phyloP scores from a whole-genome alignment of 2,888 invertebrate genomes.

The Caenorhabditis wallacei region DNA sequence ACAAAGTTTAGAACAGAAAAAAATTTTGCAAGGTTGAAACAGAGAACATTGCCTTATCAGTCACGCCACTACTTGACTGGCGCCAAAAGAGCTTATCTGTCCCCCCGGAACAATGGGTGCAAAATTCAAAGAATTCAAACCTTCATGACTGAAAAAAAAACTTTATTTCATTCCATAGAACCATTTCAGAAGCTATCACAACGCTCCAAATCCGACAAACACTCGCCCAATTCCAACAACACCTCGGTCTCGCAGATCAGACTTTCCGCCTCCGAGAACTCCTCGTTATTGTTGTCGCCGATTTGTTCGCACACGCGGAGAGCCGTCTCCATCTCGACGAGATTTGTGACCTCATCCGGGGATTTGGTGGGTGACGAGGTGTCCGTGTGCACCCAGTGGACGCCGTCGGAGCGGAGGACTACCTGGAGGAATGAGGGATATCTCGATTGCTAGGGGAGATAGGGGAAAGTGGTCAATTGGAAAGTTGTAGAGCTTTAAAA shows the following conservation, averaged over 20 bases:
- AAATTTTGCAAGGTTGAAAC: too few relatives aligned
- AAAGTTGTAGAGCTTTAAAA: too few relatives aligned
- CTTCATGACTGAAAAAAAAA: too few relatives aligned
- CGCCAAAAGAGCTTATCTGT: too few relatives aligned
- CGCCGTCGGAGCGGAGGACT: slow-evolving; percentile 76
- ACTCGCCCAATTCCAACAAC: slow-evolving; percentile 59
- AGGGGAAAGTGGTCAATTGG: too few relatives aligned
- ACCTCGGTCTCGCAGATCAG: slow-evolving; percentile 67
- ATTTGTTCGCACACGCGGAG: slow-evolving; percentile 74
- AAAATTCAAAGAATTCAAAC: too few relatives aligned
- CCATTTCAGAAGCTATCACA: slow-evolving; percentile 43
- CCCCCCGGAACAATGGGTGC: too few relatives aligned
- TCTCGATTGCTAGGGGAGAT: not conserved
- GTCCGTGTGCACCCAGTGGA: slow-evolving; percentile 75
- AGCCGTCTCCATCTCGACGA: slow-evolving; percentile 72
- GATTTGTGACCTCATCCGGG: slow-evolving; percentile 75
- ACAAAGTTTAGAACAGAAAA: too few relatives aligned
- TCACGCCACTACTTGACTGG: too few relatives aligned
- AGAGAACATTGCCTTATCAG: too few relatives aligned
- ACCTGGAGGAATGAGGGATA: slow-evolving; percentile 68
- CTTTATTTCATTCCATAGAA: not conserved
- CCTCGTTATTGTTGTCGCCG: slow-evolving; percentile 72
- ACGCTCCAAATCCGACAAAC: slow-evolving; percentile 49
- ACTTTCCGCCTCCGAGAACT: slow-evolving; percentile 66
- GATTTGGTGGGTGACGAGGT: slow-evolving; percentile 67